Percentiles rank a stretch among this genome's conserved stretches.
These are phyloP conservation scores for Gonatopus flavifemur DNA, from an alignment of 1,140 invertebrate species.

Conservation along the genomic window DNA sequence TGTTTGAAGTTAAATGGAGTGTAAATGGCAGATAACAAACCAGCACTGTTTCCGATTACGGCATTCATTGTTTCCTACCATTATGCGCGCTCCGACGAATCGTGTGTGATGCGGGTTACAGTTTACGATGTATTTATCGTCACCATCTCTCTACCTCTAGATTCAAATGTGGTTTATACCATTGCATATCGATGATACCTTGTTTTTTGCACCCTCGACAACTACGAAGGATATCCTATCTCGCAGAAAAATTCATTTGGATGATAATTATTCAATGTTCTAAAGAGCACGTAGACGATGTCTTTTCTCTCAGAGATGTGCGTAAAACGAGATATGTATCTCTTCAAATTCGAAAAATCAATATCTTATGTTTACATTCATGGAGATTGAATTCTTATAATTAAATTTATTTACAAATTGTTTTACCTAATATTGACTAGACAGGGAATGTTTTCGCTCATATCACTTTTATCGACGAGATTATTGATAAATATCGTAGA, in stretches of 20 bases:
- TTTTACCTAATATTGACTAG: constrained; percentile 57
- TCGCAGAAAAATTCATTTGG: too few species aligned
- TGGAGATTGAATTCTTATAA: neutral
- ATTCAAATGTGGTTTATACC: constrained; percentile 41
- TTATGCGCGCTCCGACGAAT: constrained; percentile 59
- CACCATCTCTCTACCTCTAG: constrained; percentile 30
- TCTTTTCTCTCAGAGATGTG: too few species aligned
- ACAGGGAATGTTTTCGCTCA: constrained; percentile 49
- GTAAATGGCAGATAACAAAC: constrained; percentile 61
- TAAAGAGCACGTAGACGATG: too few species aligned
- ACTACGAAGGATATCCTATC: too few species aligned
- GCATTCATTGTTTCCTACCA: constrained; percentile 61
- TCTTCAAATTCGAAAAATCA: too few species aligned
- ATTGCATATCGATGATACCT: too few species aligned
- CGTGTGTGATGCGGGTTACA: constrained; percentile 53
- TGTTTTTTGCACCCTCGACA: too few species aligned
- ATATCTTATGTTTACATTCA: constrained; percentile 15
- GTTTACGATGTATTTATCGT: constrained; percentile 60
- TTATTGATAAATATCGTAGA: too few species aligned
- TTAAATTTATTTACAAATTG: constrained; percentile 44
- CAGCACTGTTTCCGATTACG: constrained; percentile 60
- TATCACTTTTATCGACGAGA: too few species aligned
- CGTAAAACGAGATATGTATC: too few species aligned
- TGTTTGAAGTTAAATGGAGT: constrained; percentile 61
- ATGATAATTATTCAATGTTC: too few species aligned